These are phyloP conservation scores for Magallana gigas DNA, from an alignment of 1,140 invertebrate genomes.

Conservation along the genomic window DNA sequence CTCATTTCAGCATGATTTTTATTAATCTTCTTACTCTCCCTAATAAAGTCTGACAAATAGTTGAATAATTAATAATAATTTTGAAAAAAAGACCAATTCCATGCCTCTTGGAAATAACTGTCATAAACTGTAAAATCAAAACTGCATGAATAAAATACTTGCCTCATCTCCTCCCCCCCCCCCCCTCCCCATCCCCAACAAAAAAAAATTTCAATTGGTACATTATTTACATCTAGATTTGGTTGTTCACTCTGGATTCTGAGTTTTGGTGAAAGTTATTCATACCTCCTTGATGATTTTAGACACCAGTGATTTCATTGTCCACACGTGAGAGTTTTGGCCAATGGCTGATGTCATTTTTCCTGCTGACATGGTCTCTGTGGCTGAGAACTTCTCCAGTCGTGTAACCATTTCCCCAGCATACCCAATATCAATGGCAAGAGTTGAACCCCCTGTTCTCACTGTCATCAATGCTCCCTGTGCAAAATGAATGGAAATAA, in stretches of 20 bases:
- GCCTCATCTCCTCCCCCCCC: too few relatives aligned
- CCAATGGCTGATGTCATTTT: slow-evolving; percentile 38
- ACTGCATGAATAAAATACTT: too few relatives aligned
- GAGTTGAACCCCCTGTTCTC: slow-evolving; percentile 37
- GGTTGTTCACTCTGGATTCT: neutral
- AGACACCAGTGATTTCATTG: neutral
- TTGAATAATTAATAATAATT: too few relatives aligned
- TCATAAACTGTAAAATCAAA: too few relatives aligned
- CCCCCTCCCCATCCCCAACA: too few relatives aligned
- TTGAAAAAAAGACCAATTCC: too few relatives aligned
- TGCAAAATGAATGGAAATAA: neutral
- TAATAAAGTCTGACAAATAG: too few relatives aligned
- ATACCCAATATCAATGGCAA: slow-evolving; percentile 51
- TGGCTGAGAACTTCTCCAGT: slow-evolving; percentile 49
- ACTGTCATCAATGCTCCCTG: slow-evolving; percentile 58
- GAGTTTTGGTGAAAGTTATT: neutral
- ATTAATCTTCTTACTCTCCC: too few relatives aligned
- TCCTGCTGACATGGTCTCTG: slow-evolving; percentile 35
- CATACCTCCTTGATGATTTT: slow-evolving; percentile 27
- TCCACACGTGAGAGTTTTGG: slow-evolving; percentile 57
- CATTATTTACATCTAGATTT: too few relatives aligned
- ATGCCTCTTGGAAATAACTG: too few relatives aligned
- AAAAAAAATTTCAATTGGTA: too few relatives aligned
- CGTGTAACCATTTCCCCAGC: slow-evolving; percentile 30
- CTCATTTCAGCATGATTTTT: too few relatives aligned